Percentiles rank a stretch among this genome's conserved stretches.
These are phyloP conservation scores for Hephaestus fuliginosus DNA, from an alignment of 2,797 vertebrate genomes.

Conservation along the genomic window DNA sequence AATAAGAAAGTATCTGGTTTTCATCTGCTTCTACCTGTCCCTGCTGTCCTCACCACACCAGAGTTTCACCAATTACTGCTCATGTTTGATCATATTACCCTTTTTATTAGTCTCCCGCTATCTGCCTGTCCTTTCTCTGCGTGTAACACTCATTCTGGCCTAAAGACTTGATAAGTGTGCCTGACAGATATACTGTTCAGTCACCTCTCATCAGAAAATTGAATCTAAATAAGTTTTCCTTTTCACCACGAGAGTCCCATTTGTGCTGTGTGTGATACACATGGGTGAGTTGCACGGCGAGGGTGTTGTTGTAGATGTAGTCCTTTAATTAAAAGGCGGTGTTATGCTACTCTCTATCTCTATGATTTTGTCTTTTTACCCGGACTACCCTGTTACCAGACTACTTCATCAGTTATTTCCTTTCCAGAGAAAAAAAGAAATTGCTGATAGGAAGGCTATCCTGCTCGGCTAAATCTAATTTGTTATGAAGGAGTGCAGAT, in stretches of 20 bases:
- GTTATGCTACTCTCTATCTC: slow-evolving; percentile 39
- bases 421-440: slow-evolving; percentile 33
- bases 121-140: slow-evolving; percentile 28
- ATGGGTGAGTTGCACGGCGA: slow-evolving; percentile 31
- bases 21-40: neutral
- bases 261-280: slow-evolving; percentile 66
- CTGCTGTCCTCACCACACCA: neutral
- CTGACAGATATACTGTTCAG: slow-evolving; percentile 78
- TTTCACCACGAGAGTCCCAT: slow-evolving; percentile 60
- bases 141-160: slow-evolving; percentile 54
- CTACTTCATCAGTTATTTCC: slow-evolving; percentile 46
- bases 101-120: slow-evolving; percentile 53
- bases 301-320: slow-evolving; percentile 48
- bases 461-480: slow-evolving; percentile 50
- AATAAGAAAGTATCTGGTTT: neutral
- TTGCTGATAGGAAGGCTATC: slow-evolving; percentile 37
- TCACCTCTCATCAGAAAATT: slow-evolving; percentile 85
- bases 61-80: slow-evolving; percentile 22
- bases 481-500: slow-evolving; percentile 42
- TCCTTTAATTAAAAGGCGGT: slow-evolving; percentile 71
- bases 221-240: slow-evolving; percentile 85
- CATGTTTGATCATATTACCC: slow-evolving; percentile 30
- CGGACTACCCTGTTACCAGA: slow-evolving; percentile 19
- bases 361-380: slow-evolving; percentile 29
- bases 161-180: slow-evolving; percentile 69